Conservation (phyloP, 2,888 invertebrate species). For the Mongoloraphidia duomilia region DNA sequence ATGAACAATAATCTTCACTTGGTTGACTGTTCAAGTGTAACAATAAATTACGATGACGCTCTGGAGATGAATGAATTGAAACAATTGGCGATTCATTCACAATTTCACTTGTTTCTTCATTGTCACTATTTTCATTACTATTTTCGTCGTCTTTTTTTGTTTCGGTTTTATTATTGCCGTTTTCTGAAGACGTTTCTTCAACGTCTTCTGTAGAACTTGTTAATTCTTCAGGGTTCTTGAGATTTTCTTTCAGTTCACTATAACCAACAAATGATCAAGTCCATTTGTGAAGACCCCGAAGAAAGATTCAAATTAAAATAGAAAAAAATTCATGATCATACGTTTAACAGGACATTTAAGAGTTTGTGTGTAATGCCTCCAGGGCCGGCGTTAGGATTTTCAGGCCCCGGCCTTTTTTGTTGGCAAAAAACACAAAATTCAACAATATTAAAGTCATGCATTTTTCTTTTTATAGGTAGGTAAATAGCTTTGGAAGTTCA, state of each 20-base stretch:
- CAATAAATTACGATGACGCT: slow-evolving; percentile 3
- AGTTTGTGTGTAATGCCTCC: too few species aligned
- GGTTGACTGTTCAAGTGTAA: neutral
- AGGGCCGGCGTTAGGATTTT: too few species aligned
- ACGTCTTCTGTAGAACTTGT: neutral
- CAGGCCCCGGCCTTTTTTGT: too few species aligned
- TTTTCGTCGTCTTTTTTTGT: neutral
- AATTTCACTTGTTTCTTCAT: neutral
- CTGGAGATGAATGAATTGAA: neutral
- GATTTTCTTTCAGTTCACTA: neutral
- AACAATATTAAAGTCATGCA: too few species aligned
- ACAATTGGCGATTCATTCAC: neutral
- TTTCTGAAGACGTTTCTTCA: neutral
- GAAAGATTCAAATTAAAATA: too few species aligned
- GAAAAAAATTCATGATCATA: too few species aligned
- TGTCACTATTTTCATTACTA: neutral
- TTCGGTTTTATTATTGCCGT: neutral
- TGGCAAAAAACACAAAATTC: too few species aligned
- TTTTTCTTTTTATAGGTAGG: too few species aligned
- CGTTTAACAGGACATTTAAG: too few species aligned
- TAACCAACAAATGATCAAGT: neutral
- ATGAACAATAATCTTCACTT: neutral
- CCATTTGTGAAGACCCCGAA: neutral
- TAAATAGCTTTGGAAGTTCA: too few species aligned
- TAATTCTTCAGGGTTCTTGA: neutral